phyloP scores from a whole-genome alignment of 2,113 vertebrate genomes.

The Ramphastos sulfuratus region DNA sequence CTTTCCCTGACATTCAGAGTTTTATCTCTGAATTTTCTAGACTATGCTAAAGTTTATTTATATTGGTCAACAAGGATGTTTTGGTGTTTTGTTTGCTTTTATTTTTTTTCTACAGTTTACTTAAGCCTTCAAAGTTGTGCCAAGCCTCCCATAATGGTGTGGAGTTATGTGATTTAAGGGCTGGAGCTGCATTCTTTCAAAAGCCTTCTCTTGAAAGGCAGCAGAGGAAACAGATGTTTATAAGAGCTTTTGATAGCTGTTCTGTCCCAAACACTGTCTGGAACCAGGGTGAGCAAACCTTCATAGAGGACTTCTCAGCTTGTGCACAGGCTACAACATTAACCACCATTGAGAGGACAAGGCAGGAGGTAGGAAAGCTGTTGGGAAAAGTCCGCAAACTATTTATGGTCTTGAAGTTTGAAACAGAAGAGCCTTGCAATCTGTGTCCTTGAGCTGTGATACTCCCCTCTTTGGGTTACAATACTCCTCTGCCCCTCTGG shows the following conservation, averaged over 20 bases:
- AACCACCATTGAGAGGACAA: rapidly evolving
- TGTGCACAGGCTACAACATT: too few relatives aligned
- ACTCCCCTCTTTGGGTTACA: not conserved
- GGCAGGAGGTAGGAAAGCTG: not conserved
- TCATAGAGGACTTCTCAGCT: not conserved
- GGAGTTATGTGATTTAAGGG: not conserved
- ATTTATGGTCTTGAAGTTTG: not conserved
- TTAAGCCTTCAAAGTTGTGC: not conserved
- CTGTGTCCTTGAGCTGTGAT: not conserved
- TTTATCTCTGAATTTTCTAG: not conserved
- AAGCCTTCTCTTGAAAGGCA: not conserved
- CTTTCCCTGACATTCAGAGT: not conserved
- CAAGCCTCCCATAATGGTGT: not conserved
- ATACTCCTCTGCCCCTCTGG: not conserved
- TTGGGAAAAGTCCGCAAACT: not conserved
- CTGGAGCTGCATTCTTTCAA: not conserved
- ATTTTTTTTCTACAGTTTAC: not conserved
- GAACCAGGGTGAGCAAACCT: not conserved
- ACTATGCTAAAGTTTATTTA: not conserved
- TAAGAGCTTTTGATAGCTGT: not conserved
- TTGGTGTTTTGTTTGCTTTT: not conserved
- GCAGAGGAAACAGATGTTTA: not conserved
- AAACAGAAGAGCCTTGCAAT: not conserved
- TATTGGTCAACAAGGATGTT: not conserved
- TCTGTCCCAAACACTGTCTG: not conserved